These are phyloP conservation scores for Drosophila lacicola DNA, from an alignment of 2,888 invertebrate species.

Conservation along the genomic window DNA sequence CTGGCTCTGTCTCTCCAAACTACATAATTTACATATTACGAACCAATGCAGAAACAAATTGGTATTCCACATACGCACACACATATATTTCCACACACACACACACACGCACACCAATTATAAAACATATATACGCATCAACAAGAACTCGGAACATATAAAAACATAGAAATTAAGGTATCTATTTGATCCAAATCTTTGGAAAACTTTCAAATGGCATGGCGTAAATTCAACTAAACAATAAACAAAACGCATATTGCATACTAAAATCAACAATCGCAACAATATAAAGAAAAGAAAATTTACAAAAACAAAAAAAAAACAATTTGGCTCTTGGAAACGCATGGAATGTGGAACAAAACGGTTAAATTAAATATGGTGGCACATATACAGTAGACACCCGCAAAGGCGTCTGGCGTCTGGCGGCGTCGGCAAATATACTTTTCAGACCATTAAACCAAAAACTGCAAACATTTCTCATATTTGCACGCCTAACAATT, in stretches of 20 bases:
- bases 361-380: slow-evolving; percentile 44
- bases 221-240: slow-evolving; percentile 55
- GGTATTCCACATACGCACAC: slow-evolving; percentile 37
- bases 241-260: slow-evolving; percentile 55
- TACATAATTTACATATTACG: slow-evolving; percentile 32
- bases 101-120: slow-evolving; percentile 13
- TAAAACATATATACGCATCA: slow-evolving; percentile 28
- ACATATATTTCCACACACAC: slow-evolving; percentile 20
- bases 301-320: slow-evolving; percentile 8
- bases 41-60: slow-evolving; percentile 60
- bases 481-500: slow-evolving; percentile 62
- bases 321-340: slow-evolving; percentile 62
- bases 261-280: slow-evolving; percentile 63
- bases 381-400: slow-evolving; percentile 35
- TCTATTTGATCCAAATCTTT: slow-evolving; percentile 27
- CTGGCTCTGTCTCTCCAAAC: slow-evolving; percentile 8
- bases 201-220: slow-evolving; percentile 60
- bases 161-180: slow-evolving; percentile 49
- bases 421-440: slow-evolving; percentile 36
- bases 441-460: slow-evolving; percentile 19
- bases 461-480: slow-evolving; percentile 56
- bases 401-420: slow-evolving; percentile 24
- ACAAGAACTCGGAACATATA: slow-evolving; percentile 35
- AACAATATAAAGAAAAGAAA: slow-evolving; percentile 35
- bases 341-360: slow-evolving; percentile 73